These are phyloP conservation scores for Nyctibius bracteatus DNA, from an alignment of 2,113 vertebrate genomes.

Conservation along the genomic window DNA sequence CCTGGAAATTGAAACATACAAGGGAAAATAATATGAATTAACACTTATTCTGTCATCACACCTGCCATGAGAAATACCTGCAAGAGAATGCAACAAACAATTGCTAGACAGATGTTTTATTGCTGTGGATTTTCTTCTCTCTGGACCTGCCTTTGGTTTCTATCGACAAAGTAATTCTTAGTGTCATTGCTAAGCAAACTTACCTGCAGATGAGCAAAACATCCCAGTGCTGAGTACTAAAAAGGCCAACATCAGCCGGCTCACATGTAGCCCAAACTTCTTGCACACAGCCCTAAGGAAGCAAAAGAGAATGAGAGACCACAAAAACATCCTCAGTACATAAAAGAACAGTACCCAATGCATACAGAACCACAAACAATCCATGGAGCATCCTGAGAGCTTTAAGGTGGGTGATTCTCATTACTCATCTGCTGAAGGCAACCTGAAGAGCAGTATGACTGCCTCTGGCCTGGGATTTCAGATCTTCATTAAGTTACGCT, in stretches of 20 bases:
- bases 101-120: neutral
- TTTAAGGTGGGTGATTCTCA: neutral
- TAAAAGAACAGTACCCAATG: neutral
- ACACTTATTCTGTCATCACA: neutral
- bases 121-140: neutral
- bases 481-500: neutral
- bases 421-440: neutral
- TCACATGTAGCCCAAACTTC: conserved; percentile 96
- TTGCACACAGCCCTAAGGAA: conserved; percentile 91
- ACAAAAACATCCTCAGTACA: neutral
- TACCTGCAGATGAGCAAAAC: conserved; percentile 96
- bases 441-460: neutral
- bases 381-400: neutral
- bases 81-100: neutral
- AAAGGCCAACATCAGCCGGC: conserved; percentile 94
- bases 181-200: neutral
- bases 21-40: neutral
- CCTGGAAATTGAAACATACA: neutral
- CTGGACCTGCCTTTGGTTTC: neutral
- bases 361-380: neutral
- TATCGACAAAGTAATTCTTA: neutral
- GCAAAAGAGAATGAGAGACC: neutral
- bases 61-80: neutral
- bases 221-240: conserved; percentile 94
- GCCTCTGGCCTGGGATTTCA: neutral